Conservation (phyloP, 1,140 invertebrate species). For the Aphaenogaster ashmeadi region DNA sequence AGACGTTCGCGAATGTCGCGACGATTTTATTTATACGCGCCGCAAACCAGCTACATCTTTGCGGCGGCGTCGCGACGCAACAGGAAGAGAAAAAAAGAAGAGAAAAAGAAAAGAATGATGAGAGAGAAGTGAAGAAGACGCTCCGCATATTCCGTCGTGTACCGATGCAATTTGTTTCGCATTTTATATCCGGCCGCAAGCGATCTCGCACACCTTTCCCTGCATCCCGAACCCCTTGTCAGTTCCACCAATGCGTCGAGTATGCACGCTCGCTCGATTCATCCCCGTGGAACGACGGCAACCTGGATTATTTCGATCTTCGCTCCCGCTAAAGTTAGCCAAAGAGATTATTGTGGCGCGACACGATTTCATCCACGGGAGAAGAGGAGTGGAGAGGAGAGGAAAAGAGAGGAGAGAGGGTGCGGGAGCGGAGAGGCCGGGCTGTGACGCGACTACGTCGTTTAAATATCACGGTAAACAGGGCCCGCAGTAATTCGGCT, state of each 20-base stretch:
- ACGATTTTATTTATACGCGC: constrained; percentile 86
- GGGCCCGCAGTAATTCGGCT: constrained; percentile 80
- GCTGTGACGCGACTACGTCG: constrained; percentile 61
- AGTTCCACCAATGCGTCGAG: not conserved
- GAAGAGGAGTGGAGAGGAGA: not conserved
- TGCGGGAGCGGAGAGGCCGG: not conserved
- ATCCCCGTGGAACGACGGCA: constrained; percentile 65
- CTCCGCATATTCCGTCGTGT: constrained; percentile 11
- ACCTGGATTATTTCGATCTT: constrained; percentile 84
- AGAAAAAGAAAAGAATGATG: constrained; percentile 23
- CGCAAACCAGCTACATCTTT: constrained; percentile 80
- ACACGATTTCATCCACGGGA: constrained; percentile 56
- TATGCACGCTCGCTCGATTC: constrained; percentile 66
- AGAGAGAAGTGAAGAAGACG: constrained; percentile 47
- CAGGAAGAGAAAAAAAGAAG: constrained; percentile 46
- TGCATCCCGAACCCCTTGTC: constrained; percentile 2
- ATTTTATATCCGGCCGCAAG: constrained; percentile 82
- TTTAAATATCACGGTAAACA: constrained; percentile 82
- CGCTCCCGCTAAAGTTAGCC: constrained; percentile 80
- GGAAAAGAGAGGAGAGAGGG: not conserved
- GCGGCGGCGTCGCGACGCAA: constrained; percentile 70
- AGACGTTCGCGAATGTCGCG: constrained; percentile 74
- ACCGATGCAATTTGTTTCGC: constrained; percentile 81
- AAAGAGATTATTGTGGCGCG: constrained; percentile 72
- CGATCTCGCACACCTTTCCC: not conserved